Evolutionary conservation across 2,888 invertebrate genomes (phyloP).

Genomic region (Ferrisia virgata): DNA sequence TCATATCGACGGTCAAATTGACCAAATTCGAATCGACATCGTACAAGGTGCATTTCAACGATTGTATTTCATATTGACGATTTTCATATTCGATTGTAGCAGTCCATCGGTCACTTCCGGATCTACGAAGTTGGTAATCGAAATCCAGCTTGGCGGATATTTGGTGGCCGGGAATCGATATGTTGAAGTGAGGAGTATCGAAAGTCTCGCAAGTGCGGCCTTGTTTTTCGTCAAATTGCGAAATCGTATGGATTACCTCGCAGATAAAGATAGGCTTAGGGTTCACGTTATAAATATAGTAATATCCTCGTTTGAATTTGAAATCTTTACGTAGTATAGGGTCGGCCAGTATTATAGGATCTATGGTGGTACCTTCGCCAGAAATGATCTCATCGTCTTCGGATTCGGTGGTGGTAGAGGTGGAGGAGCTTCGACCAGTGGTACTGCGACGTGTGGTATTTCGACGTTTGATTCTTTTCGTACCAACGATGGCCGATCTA

Average conservation of each 20-base stretch:
- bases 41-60: background rate
- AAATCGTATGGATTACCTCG: background rate
- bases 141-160: background rate
- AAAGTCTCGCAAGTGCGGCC: background rate
- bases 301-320: background rate
- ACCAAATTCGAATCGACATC: background rate
- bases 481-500: no score
- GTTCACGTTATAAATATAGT: background rate
- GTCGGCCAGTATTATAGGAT: background rate
- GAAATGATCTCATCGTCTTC: background rate
- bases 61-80: background rate
- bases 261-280: background rate
- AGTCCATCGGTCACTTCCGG: background rate
- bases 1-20: background rate
- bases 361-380: background rate
- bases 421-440: background rate
- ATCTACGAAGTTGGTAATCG: background rate
- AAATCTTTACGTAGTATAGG: background rate
- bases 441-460: background rate
- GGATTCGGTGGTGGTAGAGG: no score
- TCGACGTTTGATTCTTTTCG: no score
- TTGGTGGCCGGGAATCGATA: background rate
- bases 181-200: background rate
- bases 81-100: background rate
- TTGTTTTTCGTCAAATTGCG: slow-evolving; percentile 7